Base-by-base conservation (phyloP, 2,797 vertebrate species). In the Etheostoma perlongum region DNA sequence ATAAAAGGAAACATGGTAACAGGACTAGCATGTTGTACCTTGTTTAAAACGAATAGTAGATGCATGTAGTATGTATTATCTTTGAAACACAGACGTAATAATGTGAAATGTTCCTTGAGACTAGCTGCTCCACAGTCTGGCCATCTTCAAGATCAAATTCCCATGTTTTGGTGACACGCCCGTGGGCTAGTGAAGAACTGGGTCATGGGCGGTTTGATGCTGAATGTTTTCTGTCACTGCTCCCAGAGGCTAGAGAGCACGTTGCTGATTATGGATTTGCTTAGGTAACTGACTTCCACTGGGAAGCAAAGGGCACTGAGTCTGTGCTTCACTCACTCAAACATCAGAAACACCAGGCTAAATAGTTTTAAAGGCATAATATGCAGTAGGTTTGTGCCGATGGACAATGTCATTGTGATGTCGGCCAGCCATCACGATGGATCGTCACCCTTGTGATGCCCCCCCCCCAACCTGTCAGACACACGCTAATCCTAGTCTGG, bases 161-260 rank as follows among this genome's bases (percentile, higher is more conserved):
- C 33, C 33, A n/a, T 57, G 85, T 78, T 84, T 84, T 61, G 40
- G 27, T 72, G 79, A 61, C 63, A 44, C 16, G 5, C 54, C 66
- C 69, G 76, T 21, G 44, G 73, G 68, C 74, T 72, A 65, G 33
- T 33, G 76, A 27, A 81, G 74, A 93, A 89, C 71, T 90, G 80
- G 90, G 90, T 91, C 89, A 89, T 21, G 60, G 60, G 73, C 81
- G 79, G 67, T 85, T 82, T 69, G 64, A 82, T 76, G 83, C 81
- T 89, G 74, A 6, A 67, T 90, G 85, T 85, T 87, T 90, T 84
- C 76, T 91, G 66, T 80, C 76, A 64, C 71, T 76, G 72, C 64
- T 79, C 87, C 85, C 85, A 73, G 62, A 76, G 85, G 85, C 79
- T 12, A 70, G 44, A 79, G 67, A 66, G 65, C 72, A 48, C 55